Evolutionary conservation across 1,140 invertebrate species (phyloP).

Genomic region (Odontomachus brunneus): DNA sequence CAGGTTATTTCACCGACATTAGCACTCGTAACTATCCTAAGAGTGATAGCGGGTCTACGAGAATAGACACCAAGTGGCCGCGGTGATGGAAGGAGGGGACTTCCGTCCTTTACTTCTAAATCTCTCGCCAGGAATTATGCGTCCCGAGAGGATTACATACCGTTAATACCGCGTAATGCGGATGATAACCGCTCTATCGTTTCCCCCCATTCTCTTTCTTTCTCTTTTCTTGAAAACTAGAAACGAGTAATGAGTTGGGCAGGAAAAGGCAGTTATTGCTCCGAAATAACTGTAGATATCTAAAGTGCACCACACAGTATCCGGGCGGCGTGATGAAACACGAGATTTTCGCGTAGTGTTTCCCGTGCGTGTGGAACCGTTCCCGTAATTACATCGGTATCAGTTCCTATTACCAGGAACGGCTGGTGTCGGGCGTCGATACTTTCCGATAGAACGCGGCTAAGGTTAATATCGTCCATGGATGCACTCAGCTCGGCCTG

Average conservation of each 20-base stretch:
- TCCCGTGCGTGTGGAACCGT: conserved; percentile 31
- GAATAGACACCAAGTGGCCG: background rate
- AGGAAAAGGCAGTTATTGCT: background rate
- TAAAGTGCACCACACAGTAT: background rate
- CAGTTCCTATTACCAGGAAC: conserved; percentile 42
- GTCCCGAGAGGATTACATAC: background rate
- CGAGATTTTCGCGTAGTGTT: conserved; percentile 7
- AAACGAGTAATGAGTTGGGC: too few relatives aligned
- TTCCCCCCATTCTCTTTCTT: background rate
- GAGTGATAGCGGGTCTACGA: background rate
- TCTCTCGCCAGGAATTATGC: conserved; percentile 4
- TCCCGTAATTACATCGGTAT: conserved; percentile 51
- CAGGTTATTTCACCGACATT: too few relatives aligned
- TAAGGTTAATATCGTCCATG: conserved; percentile 63
- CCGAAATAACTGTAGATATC: background rate
- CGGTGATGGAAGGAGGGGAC: background rate
- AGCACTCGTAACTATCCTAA: too few relatives aligned
- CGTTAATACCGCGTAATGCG: conserved; percentile 16
- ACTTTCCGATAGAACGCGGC: conserved; percentile 56
- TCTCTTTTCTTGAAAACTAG: background rate
- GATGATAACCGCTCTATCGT: background rate
- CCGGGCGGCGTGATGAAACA: conserved; percentile 7
- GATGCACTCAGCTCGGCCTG: conserved; percentile 60
- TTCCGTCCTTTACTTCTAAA: conserved; percentile 13
- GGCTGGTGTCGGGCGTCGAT: conserved; percentile 31